Evolutionary conservation across 2,888 invertebrate species (phyloP).

Genomic region (Ctena decussata): DNA sequence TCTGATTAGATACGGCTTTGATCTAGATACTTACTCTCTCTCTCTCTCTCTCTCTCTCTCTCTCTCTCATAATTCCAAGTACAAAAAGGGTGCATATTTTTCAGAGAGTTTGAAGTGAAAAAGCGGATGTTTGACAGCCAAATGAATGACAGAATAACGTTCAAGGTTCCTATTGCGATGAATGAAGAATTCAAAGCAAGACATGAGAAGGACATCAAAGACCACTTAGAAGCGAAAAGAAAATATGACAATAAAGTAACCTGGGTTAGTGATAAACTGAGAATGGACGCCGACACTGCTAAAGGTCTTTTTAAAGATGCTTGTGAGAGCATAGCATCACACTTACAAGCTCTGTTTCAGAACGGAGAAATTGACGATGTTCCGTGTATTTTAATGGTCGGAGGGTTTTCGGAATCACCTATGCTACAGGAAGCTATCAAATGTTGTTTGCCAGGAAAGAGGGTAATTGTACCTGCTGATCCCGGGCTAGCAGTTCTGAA

Average conservation of each 20-base stretch:
- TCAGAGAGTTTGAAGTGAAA: neutral
- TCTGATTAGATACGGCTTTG: too few relatives aligned
- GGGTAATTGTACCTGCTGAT: constrained; percentile 52
- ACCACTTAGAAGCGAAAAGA: neutral
- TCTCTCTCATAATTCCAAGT: too few relatives aligned
- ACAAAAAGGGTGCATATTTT: too few relatives aligned
- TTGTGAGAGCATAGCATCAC: constrained; percentile 4
- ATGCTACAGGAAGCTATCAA: constrained; percentile 40
- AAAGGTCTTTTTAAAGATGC: constrained; percentile 31
- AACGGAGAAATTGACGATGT: constrained; percentile 15
- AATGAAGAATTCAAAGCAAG: neutral
- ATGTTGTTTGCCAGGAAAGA: constrained; percentile 22
- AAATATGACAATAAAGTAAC: neutral
- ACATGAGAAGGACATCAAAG: neutral
- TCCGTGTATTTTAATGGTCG: constrained; percentile 51
- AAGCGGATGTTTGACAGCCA: neutral
- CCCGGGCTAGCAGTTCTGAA: constrained; percentile 51
- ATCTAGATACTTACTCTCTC: too few relatives aligned
- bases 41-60: too few relatives aligned
- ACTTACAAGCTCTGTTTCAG: constrained; percentile 17
- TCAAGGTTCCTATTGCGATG: neutral
- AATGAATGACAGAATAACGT: neutral
- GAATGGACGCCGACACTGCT: neutral
- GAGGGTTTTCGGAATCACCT: constrained; percentile 56
- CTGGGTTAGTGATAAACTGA: neutral